These are phyloP conservation scores for Falcunculus frontatus DNA, from an alignment of 2,113 vertebrate genomes.

Conservation along the genomic window DNA sequence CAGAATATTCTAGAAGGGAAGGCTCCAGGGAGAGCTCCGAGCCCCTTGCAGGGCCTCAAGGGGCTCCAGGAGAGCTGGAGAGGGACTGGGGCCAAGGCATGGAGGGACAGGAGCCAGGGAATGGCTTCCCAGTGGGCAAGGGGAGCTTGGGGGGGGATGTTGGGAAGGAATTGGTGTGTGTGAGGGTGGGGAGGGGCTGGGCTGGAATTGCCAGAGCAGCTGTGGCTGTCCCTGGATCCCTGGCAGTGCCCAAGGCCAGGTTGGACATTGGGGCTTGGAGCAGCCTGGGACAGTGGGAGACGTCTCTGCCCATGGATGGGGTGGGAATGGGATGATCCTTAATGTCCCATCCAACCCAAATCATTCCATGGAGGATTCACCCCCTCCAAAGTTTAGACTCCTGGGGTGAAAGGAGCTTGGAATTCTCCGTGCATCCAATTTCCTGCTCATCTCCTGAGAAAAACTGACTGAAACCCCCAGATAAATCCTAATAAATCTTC, in stretches of 20 bases:
- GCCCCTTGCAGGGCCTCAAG: rapidly evolving
- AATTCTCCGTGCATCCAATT: background rate
- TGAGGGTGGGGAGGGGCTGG: background rate
- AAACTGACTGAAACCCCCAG: background rate
- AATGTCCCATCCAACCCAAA: background rate
- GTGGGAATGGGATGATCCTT: too few species aligned
- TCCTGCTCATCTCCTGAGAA: background rate
- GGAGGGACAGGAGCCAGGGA: background rate
- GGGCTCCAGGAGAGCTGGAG: background rate
- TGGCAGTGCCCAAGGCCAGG: background rate
- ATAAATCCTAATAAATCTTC: background rate
- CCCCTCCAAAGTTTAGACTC: rapidly evolving
- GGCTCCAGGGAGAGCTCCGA: rapidly evolving
- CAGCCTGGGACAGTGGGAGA: rapidly evolving
- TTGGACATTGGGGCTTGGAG: background rate
- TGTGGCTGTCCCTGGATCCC: background rate
- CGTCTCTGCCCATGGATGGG: background rate
- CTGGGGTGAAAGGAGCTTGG: rapidly evolving
- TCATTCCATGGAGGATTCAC: background rate
- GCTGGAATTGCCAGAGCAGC: background rate
- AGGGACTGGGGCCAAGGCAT: background rate
- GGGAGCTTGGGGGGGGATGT: background rate
- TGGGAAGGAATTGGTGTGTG: background rate
- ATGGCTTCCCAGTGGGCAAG: background rate
- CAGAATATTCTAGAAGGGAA: background rate